Percentiles rank a stretch among this genome's conserved stretches.
Conservation (phyloP, 2,888 invertebrate genomes). For the Acholoe squamosa region DNA sequence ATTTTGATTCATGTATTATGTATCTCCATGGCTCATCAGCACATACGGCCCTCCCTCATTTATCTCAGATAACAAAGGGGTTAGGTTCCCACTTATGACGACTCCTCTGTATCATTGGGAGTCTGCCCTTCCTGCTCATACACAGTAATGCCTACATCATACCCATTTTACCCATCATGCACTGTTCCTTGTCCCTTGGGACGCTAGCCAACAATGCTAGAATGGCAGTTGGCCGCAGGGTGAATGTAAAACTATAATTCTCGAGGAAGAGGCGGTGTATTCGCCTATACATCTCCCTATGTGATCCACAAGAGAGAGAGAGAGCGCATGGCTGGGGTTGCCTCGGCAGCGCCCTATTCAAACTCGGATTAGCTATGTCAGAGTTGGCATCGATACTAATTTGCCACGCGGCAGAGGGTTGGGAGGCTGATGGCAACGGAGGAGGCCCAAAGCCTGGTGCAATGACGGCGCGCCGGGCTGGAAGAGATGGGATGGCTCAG, state of each 20-base stretch:
- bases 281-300: no score
- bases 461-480: slow-evolving; percentile 16
- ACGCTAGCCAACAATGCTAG: not conserved
- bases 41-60: not conserved
- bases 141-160: not conserved
- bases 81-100: not conserved
- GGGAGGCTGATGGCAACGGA: not conserved
- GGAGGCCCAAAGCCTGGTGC: not conserved
- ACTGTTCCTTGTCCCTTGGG: not conserved
- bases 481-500: not conserved
- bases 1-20: slow-evolving; percentile 17
- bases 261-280: not conserved
- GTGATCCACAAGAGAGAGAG: no score
- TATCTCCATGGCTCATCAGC: not conserved
- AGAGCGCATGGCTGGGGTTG: not conserved
- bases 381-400: slow-evolving; percentile 41
- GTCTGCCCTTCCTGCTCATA: not conserved
- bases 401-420: not conserved
- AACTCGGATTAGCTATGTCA: slow-evolving; percentile 44
- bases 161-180: not conserved
- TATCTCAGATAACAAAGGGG: slow-evolving; percentile 1
- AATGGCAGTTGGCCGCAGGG: no score
- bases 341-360: slow-evolving; percentile 3
- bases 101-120: not conserved
- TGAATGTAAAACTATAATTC: slow-evolving; percentile 10